Conservation (phyloP, 2,888 invertebrate genomes). For the Dolichopus griseipennis region DNA sequence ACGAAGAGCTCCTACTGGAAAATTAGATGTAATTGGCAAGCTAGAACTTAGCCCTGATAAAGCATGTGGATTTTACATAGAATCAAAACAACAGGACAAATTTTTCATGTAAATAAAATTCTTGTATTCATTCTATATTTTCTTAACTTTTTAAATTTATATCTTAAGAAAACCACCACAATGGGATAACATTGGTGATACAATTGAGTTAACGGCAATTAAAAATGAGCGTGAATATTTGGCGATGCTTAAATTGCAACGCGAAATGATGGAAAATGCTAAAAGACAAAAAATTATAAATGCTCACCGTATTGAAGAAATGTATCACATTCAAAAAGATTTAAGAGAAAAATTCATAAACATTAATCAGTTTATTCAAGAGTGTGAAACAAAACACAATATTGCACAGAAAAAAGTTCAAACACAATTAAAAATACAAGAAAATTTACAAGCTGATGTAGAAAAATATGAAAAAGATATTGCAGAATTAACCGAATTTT, state of each 20-base stretch:
- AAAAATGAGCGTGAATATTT: slow-evolving; percentile 36
- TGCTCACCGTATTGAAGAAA: slow-evolving; percentile 31
- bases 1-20: slow-evolving; percentile 35
- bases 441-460: slow-evolving; percentile 29
- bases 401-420: slow-evolving; percentile 32
- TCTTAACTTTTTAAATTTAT: not conserved
- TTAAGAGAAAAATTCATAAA: slow-evolving; percentile 37
- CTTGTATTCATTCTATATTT: not conserved
- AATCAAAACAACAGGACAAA: slow-evolving; percentile 36
- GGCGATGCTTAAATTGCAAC: slow-evolving; percentile 34
- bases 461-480: slow-evolving; percentile 27
- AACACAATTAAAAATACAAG: slow-evolving; percentile 31
- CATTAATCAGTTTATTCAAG: slow-evolving; percentile 39
- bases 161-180: slow-evolving; percentile 36
- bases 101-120: slow-evolving; percentile 32
- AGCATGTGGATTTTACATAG: slow-evolving; percentile 33
- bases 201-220: slow-evolving; percentile 36
- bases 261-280: slow-evolving; percentile 32
- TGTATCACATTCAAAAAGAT: slow-evolving; percentile 32
- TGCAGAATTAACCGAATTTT: slow-evolving; percentile 29
- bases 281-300: slow-evolving; percentile 31
- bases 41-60: slow-evolving; percentile 38
- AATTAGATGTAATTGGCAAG: slow-evolving; percentile 38
- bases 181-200: slow-evolving; percentile 40
- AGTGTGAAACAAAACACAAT: slow-evolving; percentile 37